These are phyloP conservation scores for Avahi laniger DNA, from an alignment of 2,797 vertebrate species.

Conservation along the genomic window DNA sequence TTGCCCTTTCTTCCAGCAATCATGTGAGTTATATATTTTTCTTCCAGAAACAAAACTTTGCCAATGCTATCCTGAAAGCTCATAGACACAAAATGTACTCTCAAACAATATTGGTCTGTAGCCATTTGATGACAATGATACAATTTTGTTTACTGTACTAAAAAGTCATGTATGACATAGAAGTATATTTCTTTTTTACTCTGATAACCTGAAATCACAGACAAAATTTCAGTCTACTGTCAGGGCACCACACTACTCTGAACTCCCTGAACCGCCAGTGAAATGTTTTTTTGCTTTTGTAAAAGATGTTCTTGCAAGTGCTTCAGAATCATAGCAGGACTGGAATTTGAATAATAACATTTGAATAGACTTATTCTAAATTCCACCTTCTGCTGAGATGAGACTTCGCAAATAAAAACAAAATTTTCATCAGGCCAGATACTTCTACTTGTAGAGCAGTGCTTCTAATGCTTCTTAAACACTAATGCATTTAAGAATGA, in stretches of 20 bases:
- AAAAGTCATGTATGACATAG: background rate
- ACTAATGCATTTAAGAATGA: background rate
- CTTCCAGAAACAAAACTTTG: background rate
- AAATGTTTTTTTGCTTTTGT: background rate
- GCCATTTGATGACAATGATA: background rate
- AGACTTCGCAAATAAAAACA: background rate
- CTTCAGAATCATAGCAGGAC: background rate
- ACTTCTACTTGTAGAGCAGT: background rate
- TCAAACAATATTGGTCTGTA: background rate
- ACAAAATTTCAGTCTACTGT: background rate
- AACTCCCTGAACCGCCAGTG: background rate
- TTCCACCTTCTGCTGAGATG: background rate
- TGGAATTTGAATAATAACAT: slow-evolving; percentile 28
- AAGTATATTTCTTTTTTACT: slow-evolving; percentile 9
- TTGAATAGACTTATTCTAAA: background rate
- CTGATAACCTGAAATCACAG: slow-evolving; percentile 3
- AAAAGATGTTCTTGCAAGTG: background rate
- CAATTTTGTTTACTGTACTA: background rate
- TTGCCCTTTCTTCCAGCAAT: background rate
- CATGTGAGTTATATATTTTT: background rate
- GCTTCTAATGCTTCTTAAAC: background rate
- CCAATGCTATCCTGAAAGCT: background rate
- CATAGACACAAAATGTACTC: background rate
- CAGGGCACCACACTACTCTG: background rate
- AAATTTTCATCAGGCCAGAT: background rate